Base-by-base conservation (phyloP, 2,888 invertebrate genomes). In the Acleris cristana region DNA sequence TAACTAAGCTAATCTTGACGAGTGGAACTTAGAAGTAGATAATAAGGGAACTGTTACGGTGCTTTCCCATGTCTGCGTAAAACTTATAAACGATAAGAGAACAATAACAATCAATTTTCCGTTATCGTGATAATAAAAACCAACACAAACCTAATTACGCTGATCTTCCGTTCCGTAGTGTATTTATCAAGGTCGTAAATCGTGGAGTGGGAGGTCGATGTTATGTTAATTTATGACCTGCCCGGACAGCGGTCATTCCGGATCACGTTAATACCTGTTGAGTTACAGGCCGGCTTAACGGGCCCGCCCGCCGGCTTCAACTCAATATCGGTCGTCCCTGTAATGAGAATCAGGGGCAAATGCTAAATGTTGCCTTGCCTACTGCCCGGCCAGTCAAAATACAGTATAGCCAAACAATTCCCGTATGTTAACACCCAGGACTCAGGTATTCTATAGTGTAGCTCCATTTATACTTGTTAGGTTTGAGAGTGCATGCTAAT, bases 211-310 rank as follows among this genome's bases (percentile, higher is more conserved):
- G 19, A 58, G 79, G 77, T 82, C 79, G 79, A 79, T 76, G 81
- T 75, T 82, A 82, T 82, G 84, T 78, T 89, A 88, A 89, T 88
- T 86, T 84, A 84, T 76, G 77, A 74, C 73, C 77, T 78, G 77
- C 74, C 55, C 80, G 84, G 82, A 81, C 85, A 82, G 79, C 83
- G 90, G 87, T 87, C 88, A 89, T 80, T 84, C 80, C 74, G 85
- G 85, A 83, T 87, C 86, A 82, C 77, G 73, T 82, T 86, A 91
- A 92, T 91, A 89, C 92, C 90, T 89, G 91, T 90, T 91, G 92
- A 92, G 86, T 92, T 90, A 92, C 85, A 79, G 81, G 74, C 78
- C 65, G 82, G 87, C 82, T 88, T 86, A 86, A 64, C 66, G 73
- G 77, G 79, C 76, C 23, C 77, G 75, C 74, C 79, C 79, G 80